phyloP scores from a whole-genome alignment of 2,797 vertebrate species.

The Diglossa cyanea region DNA sequence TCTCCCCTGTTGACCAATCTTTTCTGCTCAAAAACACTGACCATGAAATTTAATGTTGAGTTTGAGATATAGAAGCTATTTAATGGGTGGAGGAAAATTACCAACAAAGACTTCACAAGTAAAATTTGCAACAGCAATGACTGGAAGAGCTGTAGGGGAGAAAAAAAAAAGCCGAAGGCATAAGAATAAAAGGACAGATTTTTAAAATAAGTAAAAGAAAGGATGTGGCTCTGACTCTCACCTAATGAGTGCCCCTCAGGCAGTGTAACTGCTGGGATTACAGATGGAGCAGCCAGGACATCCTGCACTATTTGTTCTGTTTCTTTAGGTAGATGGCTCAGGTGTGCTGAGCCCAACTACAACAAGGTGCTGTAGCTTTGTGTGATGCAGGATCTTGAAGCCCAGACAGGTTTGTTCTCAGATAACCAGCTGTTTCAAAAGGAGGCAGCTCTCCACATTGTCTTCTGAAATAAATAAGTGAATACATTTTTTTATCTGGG shows the following conservation, averaged over 20 bases:
- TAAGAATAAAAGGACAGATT: neutral
- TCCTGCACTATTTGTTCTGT: neutral
- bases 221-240: neutral
- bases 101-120: neutral
- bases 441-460: neutral
- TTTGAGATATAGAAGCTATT: neutral
- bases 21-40: slow-evolving; percentile 7
- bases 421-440: neutral
- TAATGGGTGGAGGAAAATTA: neutral
- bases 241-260: neutral
- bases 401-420: neutral
- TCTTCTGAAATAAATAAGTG: neutral
- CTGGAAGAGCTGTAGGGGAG: neutral
- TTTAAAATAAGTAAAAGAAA: neutral
- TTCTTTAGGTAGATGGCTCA: neutral
- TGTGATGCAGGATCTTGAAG: neutral
- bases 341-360: neutral
- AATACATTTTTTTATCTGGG: neutral
- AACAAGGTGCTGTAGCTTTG: neutral
- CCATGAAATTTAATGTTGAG: neutral
- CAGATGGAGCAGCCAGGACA: neutral
- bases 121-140: neutral
- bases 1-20: neutral
- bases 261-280: neutral
- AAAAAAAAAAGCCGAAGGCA: neutral